These are phyloP conservation scores for Parnassius smintheus DNA, from an alignment of 2,888 invertebrate species.

Conservation along the genomic window DNA sequence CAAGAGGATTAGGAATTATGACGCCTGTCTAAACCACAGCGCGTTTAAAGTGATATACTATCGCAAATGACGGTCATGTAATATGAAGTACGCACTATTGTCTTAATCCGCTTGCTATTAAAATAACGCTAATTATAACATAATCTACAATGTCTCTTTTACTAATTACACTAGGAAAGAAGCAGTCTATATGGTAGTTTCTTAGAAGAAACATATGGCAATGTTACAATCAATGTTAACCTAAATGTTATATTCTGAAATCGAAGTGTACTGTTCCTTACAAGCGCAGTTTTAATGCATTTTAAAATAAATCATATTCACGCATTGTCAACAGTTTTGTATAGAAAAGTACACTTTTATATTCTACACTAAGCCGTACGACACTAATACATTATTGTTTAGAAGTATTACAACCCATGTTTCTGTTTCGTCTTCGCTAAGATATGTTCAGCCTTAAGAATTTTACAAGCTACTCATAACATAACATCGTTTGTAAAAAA, in stretches of 20 bases:
- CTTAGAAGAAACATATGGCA: slow-evolving; percentile 53
- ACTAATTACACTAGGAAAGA: slow-evolving; percentile 38
- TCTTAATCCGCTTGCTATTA: background rate
- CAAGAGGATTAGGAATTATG: too few species aligned
- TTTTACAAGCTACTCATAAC: slow-evolving; percentile 31
- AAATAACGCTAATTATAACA: slow-evolving; percentile 6
- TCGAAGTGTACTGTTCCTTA: background rate
- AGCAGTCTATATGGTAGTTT: slow-evolving; percentile 64
- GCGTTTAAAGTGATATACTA: too few species aligned
- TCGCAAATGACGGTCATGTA: too few species aligned
- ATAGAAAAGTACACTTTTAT: slow-evolving; percentile 14
- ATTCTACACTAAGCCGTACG: slow-evolving; percentile 28
- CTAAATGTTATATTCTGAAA: slow-evolving; percentile 6
- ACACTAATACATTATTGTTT: slow-evolving; percentile 23
- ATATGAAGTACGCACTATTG: too few species aligned
- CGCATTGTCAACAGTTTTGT: background rate
- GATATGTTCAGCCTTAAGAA: slow-evolving; percentile 53
- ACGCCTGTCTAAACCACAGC: too few species aligned
- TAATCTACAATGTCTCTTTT: slow-evolving; percentile 40
- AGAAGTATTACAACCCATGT: slow-evolving; percentile 46
- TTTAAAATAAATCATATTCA: background rate
- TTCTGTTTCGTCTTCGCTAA: slow-evolving; percentile 29
- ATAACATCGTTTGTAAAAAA: slow-evolving; percentile 16
- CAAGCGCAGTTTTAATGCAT: background rate
- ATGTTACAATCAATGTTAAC: slow-evolving; percentile 29